phyloP scores from a whole-genome alignment of 2,113 vertebrate species.

The Pterocles gutturalis region DNA sequence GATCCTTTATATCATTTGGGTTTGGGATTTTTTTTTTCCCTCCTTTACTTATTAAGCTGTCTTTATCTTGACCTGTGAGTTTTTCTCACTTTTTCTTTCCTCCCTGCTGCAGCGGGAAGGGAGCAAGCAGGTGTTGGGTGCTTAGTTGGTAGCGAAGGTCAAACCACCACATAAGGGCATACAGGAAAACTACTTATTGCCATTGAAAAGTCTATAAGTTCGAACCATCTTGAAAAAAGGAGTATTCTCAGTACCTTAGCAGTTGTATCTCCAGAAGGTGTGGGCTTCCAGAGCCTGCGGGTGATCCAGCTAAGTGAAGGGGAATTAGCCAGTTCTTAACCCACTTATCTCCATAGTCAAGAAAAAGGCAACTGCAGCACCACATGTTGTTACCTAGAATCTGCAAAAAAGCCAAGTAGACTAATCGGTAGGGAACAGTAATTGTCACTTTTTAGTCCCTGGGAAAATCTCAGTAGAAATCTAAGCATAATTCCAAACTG shows the following conservation, averaged over 20 bases:
- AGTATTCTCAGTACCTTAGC: not conserved
- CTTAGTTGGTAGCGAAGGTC: not conserved
- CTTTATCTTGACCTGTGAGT: not conserved
- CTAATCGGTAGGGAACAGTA: not conserved
- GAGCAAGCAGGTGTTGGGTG: not conserved
- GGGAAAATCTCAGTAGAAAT: not conserved
- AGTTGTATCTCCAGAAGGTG: not conserved
- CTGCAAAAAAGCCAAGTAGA: not conserved
- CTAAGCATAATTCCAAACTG: not conserved
- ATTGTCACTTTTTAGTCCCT: not conserved
- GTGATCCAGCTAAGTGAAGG: not conserved
- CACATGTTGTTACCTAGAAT: not conserved
- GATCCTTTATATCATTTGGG: not conserved
- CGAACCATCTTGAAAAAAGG: not conserved
- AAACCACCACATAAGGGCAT: not conserved
- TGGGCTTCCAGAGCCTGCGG: not conserved
- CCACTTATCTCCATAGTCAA: not conserved
- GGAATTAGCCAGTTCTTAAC: not conserved
- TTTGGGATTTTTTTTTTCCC: too few relatives aligned
- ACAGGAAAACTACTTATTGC: not conserved
- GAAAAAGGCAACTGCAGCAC: not conserved
- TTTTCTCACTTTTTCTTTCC: not conserved
- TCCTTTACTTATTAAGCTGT: not conserved
- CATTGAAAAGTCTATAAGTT: not conserved
- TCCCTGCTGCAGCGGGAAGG: not conserved